These are phyloP conservation scores for Seriola aureovittata DNA, from an alignment of 2,113 vertebrate species.

Conservation along the genomic window DNA sequence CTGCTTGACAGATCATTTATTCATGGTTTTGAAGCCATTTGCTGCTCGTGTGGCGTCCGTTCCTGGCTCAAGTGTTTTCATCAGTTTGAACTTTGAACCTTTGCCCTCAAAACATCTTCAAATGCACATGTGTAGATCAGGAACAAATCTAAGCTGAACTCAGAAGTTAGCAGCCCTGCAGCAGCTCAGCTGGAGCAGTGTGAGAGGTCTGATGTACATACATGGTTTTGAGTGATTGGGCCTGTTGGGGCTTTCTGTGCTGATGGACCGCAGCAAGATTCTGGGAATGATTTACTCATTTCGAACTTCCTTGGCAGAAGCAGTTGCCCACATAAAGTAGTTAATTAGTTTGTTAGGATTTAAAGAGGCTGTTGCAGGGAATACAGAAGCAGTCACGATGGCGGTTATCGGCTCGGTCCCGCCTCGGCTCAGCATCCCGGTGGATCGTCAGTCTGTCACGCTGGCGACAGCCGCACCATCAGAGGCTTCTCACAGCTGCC, in stretches of 20 bases:
- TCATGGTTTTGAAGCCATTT: no score
- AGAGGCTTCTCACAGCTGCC: constrained; percentile 12
- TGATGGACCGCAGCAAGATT: neutral
- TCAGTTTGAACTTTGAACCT: no score
- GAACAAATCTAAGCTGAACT: no score
- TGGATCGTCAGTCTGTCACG: constrained; percentile 20
- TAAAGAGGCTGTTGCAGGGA: constrained; percentile 11
- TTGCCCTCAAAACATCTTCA: no score
- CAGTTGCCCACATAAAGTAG: constrained; percentile 10
- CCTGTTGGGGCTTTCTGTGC: neutral
- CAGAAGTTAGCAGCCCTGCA: no score
- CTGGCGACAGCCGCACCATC: constrained; percentile 12
- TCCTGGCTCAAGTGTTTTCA: no score
- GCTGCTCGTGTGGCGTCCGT: no score
- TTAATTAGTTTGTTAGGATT: constrained; percentile 41
- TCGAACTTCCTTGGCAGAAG: neutral
- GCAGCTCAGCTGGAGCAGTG: neutral
- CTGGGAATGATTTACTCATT: constrained; percentile 13
- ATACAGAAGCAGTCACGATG: neutral
- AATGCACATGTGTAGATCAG: no score
- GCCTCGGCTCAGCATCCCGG: constrained; percentile 29
- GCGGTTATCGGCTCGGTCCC: constrained; percentile 1
- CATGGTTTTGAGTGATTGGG: constrained; percentile 12
- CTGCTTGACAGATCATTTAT: no score
- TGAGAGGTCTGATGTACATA: neutral